Conservation (phyloP, 1,140 invertebrate genomes). For the Tyrophagus putrescentiae region DNA sequence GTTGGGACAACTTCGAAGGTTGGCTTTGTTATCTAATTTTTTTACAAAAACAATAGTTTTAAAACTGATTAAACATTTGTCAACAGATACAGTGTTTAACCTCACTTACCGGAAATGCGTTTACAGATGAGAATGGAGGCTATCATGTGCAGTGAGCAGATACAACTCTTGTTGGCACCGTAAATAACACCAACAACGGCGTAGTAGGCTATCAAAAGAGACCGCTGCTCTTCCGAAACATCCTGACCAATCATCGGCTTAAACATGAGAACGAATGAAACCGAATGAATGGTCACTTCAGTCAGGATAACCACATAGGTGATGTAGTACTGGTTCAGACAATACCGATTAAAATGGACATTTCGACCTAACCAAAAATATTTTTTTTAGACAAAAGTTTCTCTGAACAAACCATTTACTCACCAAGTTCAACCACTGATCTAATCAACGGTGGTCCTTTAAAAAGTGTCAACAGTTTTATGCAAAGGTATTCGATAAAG, state of each 20-base stretch:
- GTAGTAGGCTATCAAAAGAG: neutral
- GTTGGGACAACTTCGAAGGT: neutral
- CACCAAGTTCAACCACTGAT: no score
- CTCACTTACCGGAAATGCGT: conserved; percentile 6
- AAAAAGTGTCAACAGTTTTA: neutral
- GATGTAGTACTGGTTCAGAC: neutral
- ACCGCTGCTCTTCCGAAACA: neutral
- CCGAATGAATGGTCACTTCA: neutral
- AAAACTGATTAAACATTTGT: no score
- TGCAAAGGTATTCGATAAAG: neutral
- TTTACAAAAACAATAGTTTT: no score
- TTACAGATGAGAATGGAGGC: neutral
- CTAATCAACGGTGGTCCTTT: no score
- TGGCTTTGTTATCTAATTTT: neutral
- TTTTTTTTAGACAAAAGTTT: no score
- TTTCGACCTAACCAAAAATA: neutral
- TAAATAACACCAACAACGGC: neutral
- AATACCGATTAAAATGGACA: neutral
- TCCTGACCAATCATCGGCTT: neutral
- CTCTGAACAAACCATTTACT: no score
- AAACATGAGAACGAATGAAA: neutral
- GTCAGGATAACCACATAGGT: neutral
- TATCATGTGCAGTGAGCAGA: neutral
- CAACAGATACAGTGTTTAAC: neutral
- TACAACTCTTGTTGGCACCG: neutral